Conservation (phyloP, 2,888 invertebrate species). For the Furcula furcula region DNA sequence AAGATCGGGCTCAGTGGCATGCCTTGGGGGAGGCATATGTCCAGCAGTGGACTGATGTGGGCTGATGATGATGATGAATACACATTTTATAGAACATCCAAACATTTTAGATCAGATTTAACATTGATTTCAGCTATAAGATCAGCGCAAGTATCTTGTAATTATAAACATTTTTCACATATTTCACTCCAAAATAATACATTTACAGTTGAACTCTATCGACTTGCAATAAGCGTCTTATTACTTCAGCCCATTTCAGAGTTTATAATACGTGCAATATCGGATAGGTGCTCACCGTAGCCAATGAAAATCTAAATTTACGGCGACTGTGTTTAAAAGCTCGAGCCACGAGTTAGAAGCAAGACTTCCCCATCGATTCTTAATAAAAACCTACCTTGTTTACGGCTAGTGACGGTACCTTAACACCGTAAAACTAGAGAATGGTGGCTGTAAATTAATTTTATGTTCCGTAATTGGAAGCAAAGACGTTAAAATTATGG, state of each 20-base stretch:
- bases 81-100: no score
- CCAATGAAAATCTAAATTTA: conserved; percentile 1
- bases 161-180: no score
- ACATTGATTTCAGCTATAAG: no score
- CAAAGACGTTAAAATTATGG: no score
- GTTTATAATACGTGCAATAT: not conserved
- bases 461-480: conserved; percentile 10
- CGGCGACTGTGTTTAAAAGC: not conserved
- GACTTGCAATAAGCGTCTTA: not conserved
- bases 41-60: no score
- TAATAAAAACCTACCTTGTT: conserved; percentile 10
- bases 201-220: not conserved
- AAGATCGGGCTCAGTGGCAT: no score
- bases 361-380: not conserved
- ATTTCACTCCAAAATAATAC: no score
- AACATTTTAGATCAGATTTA: no score
- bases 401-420: conserved; percentile 8
- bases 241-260: not conserved
- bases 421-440: conserved; percentile 4
- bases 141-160: no score
- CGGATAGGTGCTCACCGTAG: not conserved
- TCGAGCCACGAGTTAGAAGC: not conserved
- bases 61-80: no score
- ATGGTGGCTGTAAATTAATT: conserved; percentile 17
- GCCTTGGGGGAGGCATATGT: no score